phyloP scores from a whole-genome alignment of 1,140 invertebrate genomes.

The Nebria ingens region DNA sequence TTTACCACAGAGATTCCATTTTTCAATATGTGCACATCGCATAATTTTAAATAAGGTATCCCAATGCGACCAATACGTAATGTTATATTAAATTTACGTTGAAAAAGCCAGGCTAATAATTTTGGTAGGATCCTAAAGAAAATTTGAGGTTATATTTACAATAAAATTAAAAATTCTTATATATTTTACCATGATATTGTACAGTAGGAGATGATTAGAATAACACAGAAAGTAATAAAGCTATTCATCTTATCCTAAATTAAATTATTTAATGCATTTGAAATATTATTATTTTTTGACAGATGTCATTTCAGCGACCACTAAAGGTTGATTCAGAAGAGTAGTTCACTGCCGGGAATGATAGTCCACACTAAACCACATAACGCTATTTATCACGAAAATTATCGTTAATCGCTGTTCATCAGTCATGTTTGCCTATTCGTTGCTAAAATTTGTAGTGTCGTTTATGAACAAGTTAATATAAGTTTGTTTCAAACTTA shows the following conservation, averaged over 20 bases:
- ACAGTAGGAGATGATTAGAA: neutral
- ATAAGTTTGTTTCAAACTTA: too few species aligned
- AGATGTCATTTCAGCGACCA: too few species aligned
- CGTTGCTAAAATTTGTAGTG: too few species aligned
- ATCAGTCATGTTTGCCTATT: too few species aligned
- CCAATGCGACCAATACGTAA: conserved; percentile 54
- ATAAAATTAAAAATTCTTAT: neutral
- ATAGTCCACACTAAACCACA: too few species aligned
- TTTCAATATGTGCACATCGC: conserved; percentile 53
- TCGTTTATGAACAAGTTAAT: too few species aligned
- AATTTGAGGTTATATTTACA: neutral
- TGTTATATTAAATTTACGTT: conserved; percentile 49
- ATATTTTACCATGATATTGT: conserved; percentile 5
- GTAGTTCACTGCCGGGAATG: too few species aligned
- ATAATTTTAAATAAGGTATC: conserved; percentile 51
- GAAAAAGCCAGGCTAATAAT: conserved; percentile 51
- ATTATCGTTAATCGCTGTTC: too few species aligned
- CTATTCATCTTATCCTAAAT: neutral
- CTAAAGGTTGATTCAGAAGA: too few species aligned
- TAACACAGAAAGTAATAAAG: neutral
- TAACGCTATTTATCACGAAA: too few species aligned
- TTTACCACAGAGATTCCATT: conserved; percentile 57
- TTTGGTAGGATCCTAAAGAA: conserved; percentile 50
- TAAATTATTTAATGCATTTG: neutral
- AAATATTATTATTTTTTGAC: neutral